Evolutionary conservation across 2,888 invertebrate genomes (phyloP).

Genomic region (Luperina nickerlii): DNA sequence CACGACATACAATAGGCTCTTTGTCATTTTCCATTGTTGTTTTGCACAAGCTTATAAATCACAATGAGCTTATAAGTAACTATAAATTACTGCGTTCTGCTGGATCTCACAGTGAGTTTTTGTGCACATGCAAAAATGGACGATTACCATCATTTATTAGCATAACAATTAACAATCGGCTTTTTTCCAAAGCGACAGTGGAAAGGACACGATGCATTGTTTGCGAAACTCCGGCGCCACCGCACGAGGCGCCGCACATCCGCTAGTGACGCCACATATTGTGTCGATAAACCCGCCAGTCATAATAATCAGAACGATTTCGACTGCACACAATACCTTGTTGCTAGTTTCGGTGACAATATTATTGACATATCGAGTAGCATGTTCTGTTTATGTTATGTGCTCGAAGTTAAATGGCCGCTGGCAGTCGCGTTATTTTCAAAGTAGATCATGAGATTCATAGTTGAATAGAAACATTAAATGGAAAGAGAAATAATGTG

Average conservation of each 20-base stretch:
- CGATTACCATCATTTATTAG: constrained; percentile 75
- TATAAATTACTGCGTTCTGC: constrained; percentile 38
- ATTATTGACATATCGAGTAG: constrained; percentile 55
- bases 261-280: constrained; percentile 84
- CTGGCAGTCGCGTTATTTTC: constrained; percentile 23
- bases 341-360: constrained; percentile 68
- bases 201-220: constrained; percentile 83
- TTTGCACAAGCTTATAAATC: constrained; percentile 44
- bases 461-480: constrained; percentile 47
- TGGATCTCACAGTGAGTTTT: constrained; percentile 61
- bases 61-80: constrained; percentile 17
- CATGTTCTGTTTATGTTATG: constrained; percentile 59
- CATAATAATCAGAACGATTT: constrained; percentile 77
- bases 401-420: constrained; percentile 45
- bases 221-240: constrained; percentile 82
- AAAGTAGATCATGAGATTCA: constrained; percentile 26
- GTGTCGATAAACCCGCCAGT: constrained; percentile 75
- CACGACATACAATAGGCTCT: constrained; percentile 43
- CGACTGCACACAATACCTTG: constrained; percentile 70
- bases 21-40: constrained; percentile 52
- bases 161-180: constrained; percentile 85
- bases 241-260: constrained; percentile 82
- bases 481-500: constrained; percentile 38
- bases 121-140: constrained; percentile 63
- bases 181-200: constrained; percentile 79